Conservation (phyloP, 2,797 vertebrate species). For the Aselliscus stoliczkanus region DNA sequence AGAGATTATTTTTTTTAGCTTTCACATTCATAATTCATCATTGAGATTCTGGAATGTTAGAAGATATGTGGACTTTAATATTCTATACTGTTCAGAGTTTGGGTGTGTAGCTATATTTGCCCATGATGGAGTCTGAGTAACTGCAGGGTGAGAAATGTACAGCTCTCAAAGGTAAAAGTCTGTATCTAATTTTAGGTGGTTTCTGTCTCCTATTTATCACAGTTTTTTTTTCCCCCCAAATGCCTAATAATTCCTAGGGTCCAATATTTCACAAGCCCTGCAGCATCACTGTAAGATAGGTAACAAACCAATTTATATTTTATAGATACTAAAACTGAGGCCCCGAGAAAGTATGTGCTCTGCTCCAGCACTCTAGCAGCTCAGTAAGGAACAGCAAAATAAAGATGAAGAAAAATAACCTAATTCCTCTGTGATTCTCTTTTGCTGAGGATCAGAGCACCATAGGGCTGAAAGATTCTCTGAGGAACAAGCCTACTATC, state of each 20-base stretch:
- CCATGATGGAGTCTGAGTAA: background rate
- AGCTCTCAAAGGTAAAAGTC: conserved; percentile 32
- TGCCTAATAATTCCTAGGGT: conserved; percentile 22
- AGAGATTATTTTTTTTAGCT: background rate
- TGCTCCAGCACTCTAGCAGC: background rate
- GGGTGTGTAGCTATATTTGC: conserved; percentile 35
- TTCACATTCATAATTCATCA: conserved; percentile 13
- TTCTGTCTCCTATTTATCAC: conserved; percentile 48
- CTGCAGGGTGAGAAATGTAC: conserved; percentile 12
- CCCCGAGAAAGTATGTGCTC: conserved; percentile 20
- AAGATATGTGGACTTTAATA: conserved; percentile 50
- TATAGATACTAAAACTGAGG: conserved; percentile 44
- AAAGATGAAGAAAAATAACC: conserved; percentile 45
- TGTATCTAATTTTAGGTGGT: conserved; percentile 48
- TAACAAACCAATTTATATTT: conserved; percentile 63
- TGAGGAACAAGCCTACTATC: background rate
- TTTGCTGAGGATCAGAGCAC: conserved; percentile 7
- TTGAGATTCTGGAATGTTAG: background rate
- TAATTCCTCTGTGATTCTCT: conserved; percentile 12
- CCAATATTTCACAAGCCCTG: conserved; percentile 51
- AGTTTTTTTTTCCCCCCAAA: background rate
- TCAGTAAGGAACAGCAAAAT: background rate
- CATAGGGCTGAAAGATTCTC: background rate
- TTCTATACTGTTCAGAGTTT: conserved; percentile 5
- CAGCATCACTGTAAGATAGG: background rate